Evolutionary conservation across 2,797 vertebrate genomes (phyloP), one percentile per base, ranked within the genome.

Genomic region (Dryobates pubescens): DNA sequence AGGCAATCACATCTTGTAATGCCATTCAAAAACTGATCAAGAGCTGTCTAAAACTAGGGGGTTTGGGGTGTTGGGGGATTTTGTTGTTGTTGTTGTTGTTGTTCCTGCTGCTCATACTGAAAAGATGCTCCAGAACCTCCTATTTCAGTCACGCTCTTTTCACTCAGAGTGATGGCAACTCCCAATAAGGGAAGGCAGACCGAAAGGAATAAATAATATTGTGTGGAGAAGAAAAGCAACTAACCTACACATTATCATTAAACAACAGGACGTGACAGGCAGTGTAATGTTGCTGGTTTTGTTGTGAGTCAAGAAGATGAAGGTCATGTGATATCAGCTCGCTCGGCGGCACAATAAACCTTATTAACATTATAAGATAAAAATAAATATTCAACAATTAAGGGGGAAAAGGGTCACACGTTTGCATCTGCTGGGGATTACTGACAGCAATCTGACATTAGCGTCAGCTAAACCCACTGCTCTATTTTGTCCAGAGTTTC

Each of bases 341-440:
- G 82, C 86, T 93, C 29, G 89, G 70, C 88, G 88, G 64, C 61
- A 80, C 91, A 95, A 93, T 87, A 94, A 94, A 87, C 89, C 91
- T 93, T 95, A 91, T 94, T 87, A 88, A 94, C 96, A 94, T 97
- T 92, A 91, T 90, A 96, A 95, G 86, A 93, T 94, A 95, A 96
- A 93, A 97, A 93, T 90, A 94, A 96, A 95, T 95, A 95, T 96
- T 96, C 77, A 93, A 96, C 93, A 96, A 95, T 95, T 87, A 92
- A 94, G 89, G 82, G 82, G 82, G 1, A 72, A 96, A 93, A 91
- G 86, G 94, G 83, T 87, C 89, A 96, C 84, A 89, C 81, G 17
- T 96, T 96, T 94, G 90, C 94, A 96, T 94, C 94, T 49, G 27
- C 93, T 93, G 93, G 79, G 95, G 88, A 92, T 94, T 95, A 95